A percentile compares a stretch with the other conserved stretches of the same genome.
phyloP scores from a whole-genome alignment of 2,113 vertebrate genomes.

The Paraplagusia blochii region DNA sequence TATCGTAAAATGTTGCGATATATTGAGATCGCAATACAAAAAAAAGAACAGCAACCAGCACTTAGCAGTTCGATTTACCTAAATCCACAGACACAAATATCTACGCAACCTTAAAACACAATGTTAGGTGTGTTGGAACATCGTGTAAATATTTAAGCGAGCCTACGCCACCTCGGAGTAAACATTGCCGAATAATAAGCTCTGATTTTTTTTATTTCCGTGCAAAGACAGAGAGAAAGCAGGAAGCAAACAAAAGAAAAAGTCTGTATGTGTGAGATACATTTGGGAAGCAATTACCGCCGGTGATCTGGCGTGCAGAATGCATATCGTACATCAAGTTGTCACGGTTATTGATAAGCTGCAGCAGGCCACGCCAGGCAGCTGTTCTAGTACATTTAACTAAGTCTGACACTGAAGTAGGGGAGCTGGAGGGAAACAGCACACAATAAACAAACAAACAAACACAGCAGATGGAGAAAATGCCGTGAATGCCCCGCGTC shows the following conservation, averaged over 20 bases:
- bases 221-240: neutral
- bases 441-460: constrained; percentile 6
- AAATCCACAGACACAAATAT: no score
- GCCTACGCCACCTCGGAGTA: constrained; percentile 3
- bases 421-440: constrained; percentile 6
- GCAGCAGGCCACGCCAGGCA: constrained; percentile 47
- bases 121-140: no score
- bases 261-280: constrained; percentile 26
- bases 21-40: no score
- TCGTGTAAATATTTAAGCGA: no score
- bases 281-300: constrained; percentile 61
- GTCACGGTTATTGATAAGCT: constrained; percentile 70
- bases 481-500: constrained; percentile 4
- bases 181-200: neutral
- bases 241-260: constrained; percentile 1
- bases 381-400: constrained; percentile 68
- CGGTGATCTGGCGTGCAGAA: constrained; percentile 52
- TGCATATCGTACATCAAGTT: constrained; percentile 60
- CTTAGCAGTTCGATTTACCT: no score
- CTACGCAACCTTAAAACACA: no score
- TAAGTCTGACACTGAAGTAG: constrained; percentile 44
- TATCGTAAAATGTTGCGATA: no score
- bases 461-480: neutral
- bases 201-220: neutral
- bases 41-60: no score